Conservation (phyloP, 1,140 invertebrate genomes). For the Gonioctena quinquepunctata region DNA sequence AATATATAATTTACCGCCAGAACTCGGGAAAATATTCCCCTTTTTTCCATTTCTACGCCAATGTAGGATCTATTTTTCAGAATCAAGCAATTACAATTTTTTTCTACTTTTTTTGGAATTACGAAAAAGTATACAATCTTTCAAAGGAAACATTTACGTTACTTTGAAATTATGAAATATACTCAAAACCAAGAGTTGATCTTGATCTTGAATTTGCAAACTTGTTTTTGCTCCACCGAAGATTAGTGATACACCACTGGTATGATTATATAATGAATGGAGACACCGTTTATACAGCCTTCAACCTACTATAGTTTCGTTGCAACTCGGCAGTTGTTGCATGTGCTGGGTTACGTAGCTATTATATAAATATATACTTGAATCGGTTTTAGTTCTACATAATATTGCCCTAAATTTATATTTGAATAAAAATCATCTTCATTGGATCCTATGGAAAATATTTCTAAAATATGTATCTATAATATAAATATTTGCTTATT, state of each 20-base stretch:
- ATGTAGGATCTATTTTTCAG: too few species aligned
- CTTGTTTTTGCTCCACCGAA: neutral
- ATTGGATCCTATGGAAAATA: too few species aligned
- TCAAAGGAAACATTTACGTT: neutral
- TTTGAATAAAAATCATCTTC: too few species aligned
- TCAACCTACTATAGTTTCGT: neutral
- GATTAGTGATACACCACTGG: neutral
- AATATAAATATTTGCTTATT: too few species aligned
- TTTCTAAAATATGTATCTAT: too few species aligned
- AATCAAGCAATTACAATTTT: too few species aligned
- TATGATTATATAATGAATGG: neutral
- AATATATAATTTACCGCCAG: too few species aligned
- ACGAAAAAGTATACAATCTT: neutral
- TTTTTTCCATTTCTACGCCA: too few species aligned
- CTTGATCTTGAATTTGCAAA: neutral
- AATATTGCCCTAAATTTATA: too few species aligned
- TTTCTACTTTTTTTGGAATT: too few species aligned
- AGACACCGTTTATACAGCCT: neutral
- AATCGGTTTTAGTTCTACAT: neutral
- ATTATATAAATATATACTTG: neutral
- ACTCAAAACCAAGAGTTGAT: neutral
- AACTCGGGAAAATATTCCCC: too few species aligned
- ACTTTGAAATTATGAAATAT: neutral
- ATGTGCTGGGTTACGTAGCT: neutral
- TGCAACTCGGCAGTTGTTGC: neutral